Percentiles rank a stretch among this genome's conserved stretches.
These are phyloP conservation scores for Rhopalosiphum nymphaeae DNA, from an alignment of 2,888 invertebrate genomes.

Conservation along the genomic window DNA sequence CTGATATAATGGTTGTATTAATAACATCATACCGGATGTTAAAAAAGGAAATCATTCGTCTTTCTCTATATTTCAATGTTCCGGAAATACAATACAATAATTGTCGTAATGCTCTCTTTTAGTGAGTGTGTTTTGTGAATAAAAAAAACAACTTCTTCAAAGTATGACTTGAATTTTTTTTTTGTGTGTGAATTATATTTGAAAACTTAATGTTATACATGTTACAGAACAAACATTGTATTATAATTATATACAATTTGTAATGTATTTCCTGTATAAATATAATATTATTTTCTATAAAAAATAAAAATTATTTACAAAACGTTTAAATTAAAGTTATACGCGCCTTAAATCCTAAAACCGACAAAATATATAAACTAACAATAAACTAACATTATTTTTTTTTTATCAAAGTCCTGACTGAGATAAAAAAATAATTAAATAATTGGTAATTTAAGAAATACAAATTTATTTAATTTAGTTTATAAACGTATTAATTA, in stretches of 20 bases:
- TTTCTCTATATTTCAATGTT: background rate
- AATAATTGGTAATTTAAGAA: background rate
- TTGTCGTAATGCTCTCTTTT: background rate
- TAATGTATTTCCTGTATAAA: background rate
- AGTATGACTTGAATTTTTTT: background rate
- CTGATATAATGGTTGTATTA: background rate
- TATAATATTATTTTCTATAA: background rate
- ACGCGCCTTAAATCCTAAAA: background rate
- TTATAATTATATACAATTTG: background rate
- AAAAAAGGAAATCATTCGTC: slow-evolving; percentile 39
- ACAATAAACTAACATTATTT: background rate
- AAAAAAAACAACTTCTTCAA: background rate
- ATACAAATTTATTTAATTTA: background rate
- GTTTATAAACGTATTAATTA: background rate
- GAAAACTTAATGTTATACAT: background rate
- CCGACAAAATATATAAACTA: background rate
- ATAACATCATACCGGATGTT: slow-evolving; percentile 41
- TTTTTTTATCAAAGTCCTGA: background rate
- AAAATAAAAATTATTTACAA: background rate
- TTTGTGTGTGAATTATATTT: background rate
- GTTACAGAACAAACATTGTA: background rate
- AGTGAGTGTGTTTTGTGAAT: background rate
- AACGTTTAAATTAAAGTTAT: background rate
- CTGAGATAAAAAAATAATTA: background rate
- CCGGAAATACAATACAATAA: background rate